These are phyloP conservation scores for Sesia bembeciformis DNA, from an alignment of 2,888 invertebrate species.

Conservation along the genomic window DNA sequence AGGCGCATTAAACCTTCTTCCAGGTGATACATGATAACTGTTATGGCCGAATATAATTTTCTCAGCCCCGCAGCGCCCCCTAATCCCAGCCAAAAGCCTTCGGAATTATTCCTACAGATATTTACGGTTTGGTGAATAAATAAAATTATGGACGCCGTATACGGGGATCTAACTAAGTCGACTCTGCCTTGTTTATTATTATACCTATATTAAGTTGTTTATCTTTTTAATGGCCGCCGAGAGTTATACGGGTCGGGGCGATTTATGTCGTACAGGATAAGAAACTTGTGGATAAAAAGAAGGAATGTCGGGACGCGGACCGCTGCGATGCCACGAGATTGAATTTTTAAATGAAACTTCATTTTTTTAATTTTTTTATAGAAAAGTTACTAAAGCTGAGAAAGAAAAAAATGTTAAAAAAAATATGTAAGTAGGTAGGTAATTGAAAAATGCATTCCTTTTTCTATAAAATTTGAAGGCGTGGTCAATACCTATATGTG, in stretches of 20 bases:
- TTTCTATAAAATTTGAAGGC: no score
- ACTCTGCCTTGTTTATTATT: conserved; percentile 63
- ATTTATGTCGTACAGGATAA: conserved; percentile 66
- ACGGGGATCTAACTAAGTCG: conserved; percentile 58
- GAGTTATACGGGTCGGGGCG: conserved; percentile 67
- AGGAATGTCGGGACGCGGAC: conserved; percentile 50
- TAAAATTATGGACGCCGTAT: conserved; percentile 66
- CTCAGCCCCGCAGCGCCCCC: conserved; percentile 68
- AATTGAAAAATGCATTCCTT: no score
- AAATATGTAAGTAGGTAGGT: no score
- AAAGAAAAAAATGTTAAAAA: no score
- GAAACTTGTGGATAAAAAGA: conserved; percentile 46
- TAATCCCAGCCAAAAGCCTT: conserved; percentile 73
- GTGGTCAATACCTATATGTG: no score
- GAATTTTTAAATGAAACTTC: conserved; percentile 66
- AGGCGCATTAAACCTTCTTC: conserved; percentile 69
- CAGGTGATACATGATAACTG: conserved; percentile 76
- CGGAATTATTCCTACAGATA: conserved; percentile 71
- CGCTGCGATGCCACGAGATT: conserved; percentile 55
- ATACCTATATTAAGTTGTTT: conserved; percentile 73
- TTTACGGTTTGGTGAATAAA: conserved; percentile 73
- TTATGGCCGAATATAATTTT: conserved; percentile 75
- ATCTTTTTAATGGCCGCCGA: conserved; percentile 67
- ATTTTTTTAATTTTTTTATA: neutral
- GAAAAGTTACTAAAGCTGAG: no score